Evolutionary conservation across 2,888 invertebrate species (phyloP).

Genomic region (Alviniconcha strummeri): DNA sequence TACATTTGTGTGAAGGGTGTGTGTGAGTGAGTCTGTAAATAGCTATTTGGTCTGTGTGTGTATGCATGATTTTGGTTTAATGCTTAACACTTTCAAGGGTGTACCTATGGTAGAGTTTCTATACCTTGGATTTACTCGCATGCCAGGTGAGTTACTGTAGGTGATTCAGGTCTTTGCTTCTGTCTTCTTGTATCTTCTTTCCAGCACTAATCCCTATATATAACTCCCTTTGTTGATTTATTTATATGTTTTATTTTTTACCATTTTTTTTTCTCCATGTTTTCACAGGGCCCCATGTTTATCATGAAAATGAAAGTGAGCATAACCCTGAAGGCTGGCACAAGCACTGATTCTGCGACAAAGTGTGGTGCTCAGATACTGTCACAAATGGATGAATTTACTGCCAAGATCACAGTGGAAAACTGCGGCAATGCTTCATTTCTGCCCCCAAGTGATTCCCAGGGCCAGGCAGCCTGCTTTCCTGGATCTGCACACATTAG

Average conservation of each 20-base stretch:
- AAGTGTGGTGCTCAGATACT: conserved; percentile 22
- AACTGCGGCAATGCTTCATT: conserved; percentile 34
- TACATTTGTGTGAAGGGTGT: too few relatives aligned
- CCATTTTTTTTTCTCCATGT: background rate
- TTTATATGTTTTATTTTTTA: background rate
- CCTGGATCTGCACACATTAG: conserved; percentile 28
- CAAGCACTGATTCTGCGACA: background rate
- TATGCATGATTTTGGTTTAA: too few relatives aligned
- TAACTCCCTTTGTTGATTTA: too few relatives aligned
- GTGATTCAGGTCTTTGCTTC: too few relatives aligned
- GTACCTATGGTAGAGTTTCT: too few relatives aligned
- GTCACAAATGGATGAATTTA: background rate
- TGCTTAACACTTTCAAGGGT: too few relatives aligned
- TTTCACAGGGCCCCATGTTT: background rate
- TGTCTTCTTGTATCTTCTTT: too few relatives aligned
- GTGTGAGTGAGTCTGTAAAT: too few relatives aligned
- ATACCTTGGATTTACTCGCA: too few relatives aligned
- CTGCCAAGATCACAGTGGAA: background rate
- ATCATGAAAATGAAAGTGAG: conserved; percentile 29
- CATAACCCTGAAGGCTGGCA: background rate
- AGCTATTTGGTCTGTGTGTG: too few relatives aligned
- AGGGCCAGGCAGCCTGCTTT: conserved; percentile 35
- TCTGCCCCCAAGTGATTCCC: conserved; percentile 23
- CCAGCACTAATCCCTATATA: too few relatives aligned
- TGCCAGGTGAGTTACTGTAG: too few relatives aligned